Evolutionary conservation across 2,797 vertebrate species (phyloP).

Genomic region (Gallinago solitaria): DNA sequence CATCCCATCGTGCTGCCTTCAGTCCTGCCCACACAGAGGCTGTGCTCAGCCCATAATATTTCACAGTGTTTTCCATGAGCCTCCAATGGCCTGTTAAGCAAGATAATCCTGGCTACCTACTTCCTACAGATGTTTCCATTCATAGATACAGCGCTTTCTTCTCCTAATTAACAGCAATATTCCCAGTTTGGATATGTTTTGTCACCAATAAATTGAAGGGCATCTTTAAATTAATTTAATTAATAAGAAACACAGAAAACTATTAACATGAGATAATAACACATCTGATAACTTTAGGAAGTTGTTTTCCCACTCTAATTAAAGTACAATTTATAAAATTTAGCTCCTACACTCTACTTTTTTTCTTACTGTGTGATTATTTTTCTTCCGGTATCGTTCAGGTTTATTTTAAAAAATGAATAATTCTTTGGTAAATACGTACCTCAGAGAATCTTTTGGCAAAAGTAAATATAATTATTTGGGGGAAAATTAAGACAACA

Average conservation of each 20-base stretch:
- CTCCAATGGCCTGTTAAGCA: not conserved
- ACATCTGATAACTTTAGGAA: not conserved
- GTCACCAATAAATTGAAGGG: not conserved
- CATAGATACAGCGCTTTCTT: not conserved
- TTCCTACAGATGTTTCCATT: slow-evolving; percentile 22
- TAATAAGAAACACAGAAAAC: not conserved
- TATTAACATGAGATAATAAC: not conserved
- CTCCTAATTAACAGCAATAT: not conserved
- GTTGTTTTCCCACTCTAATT: not conserved
- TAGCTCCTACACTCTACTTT: not conserved
- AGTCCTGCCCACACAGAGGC: not conserved
- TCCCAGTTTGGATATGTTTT: not conserved
- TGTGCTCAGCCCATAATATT: not conserved
- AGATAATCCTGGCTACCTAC: not conserved
- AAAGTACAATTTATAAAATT: not conserved
- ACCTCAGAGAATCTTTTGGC: not conserved
- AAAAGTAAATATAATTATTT: not conserved
- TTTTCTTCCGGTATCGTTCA: not conserved
- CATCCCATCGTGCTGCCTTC: not conserved
- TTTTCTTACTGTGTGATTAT: not conserved
- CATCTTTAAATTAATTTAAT: not conserved
- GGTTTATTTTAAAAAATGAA: not conserved
- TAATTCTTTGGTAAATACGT: not conserved
- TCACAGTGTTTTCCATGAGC: not conserved
- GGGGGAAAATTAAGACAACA: not conserved